Evolutionary conservation across 1,140 invertebrate genomes (phyloP).

Genomic region (Lanistes nyassanus): DNA sequence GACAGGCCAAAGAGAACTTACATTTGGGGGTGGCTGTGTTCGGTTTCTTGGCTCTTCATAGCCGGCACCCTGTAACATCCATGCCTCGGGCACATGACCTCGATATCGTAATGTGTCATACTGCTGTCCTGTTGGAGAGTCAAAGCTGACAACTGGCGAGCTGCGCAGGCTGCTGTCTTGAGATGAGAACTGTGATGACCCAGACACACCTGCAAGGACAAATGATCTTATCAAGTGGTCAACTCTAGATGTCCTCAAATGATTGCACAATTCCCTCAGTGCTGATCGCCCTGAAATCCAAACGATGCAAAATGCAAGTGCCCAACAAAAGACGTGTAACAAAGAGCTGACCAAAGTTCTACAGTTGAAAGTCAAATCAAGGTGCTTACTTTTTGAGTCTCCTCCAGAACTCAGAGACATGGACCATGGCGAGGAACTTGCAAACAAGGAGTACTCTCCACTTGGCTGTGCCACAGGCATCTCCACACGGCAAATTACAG

Average conservation of each 20-base stretch:
- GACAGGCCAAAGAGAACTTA: no score
- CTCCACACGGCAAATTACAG: background rate
- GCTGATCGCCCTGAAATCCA: no score
- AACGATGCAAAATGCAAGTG: no score
- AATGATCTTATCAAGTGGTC: conserved; percentile 4
- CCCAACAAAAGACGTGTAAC: no score
- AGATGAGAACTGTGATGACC: conserved; percentile 58
- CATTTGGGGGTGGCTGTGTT: background rate
- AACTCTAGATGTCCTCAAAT: no score
- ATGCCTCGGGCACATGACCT: conserved; percentile 42
- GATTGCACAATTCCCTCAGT: no score
- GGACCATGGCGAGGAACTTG: conserved; percentile 70
- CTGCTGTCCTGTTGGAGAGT: conserved; percentile 26
- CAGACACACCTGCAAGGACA: conserved; percentile 40
- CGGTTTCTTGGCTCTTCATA: conserved; percentile 19
- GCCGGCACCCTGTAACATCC: conserved; percentile 33
- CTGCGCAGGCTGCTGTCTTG: conserved; percentile 53
- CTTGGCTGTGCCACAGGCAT: conserved; percentile 32
- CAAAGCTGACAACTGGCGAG: conserved; percentile 40
- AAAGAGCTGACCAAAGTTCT: no score
- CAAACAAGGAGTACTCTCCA: conserved; percentile 77
- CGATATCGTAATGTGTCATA: conserved; percentile 25
- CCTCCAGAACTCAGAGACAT: conserved; percentile 51
- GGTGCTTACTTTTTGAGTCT: conserved; percentile 58
- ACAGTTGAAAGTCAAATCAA: background rate